These are phyloP conservation scores for Sylvilagus floridanus DNA, from an alignment of 2,797 vertebrate genomes.

Conservation along the genomic window DNA sequence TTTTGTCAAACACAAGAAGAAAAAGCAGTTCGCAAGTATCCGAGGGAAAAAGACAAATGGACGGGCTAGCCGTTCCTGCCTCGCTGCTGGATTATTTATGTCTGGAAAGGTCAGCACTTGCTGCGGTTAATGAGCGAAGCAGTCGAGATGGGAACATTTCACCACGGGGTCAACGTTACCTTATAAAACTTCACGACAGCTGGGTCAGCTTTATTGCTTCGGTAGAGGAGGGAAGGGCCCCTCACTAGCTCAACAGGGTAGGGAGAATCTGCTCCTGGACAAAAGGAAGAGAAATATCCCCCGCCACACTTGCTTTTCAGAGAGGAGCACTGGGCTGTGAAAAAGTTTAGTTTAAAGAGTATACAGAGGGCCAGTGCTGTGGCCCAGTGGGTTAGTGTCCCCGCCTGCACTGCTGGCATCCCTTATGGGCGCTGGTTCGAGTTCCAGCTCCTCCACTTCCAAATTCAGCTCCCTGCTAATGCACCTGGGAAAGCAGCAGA, in stretches of 20 bases:
- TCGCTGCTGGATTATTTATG: constrained; percentile 61
- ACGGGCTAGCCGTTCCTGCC: neutral
- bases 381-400: no score
- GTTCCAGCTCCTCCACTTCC: no score
- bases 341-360: constrained; percentile 36
- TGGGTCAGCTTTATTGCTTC: constrained; percentile 58
- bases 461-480: no score
- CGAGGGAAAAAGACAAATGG: constrained; percentile 13
- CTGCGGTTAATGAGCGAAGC: constrained; percentile 65
- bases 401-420: no score
- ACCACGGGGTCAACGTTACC: constrained; percentile 58
- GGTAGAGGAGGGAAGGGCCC: constrained; percentile 17
- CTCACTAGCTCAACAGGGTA: neutral
- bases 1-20: constrained; percentile 64
- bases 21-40: constrained; percentile 64
- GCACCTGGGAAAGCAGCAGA: no score
- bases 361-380: no score
- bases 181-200: constrained; percentile 58
- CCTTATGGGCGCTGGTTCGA: no score
- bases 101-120: constrained; percentile 68
- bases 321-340: neutral
- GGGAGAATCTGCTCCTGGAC: neutral
- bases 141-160: neutral
- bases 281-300: constrained; percentile 37
- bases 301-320: constrained; percentile 41